phyloP scores from a whole-genome alignment of 2,888 invertebrate genomes.

The Nephrocerus scutellatus region DNA sequence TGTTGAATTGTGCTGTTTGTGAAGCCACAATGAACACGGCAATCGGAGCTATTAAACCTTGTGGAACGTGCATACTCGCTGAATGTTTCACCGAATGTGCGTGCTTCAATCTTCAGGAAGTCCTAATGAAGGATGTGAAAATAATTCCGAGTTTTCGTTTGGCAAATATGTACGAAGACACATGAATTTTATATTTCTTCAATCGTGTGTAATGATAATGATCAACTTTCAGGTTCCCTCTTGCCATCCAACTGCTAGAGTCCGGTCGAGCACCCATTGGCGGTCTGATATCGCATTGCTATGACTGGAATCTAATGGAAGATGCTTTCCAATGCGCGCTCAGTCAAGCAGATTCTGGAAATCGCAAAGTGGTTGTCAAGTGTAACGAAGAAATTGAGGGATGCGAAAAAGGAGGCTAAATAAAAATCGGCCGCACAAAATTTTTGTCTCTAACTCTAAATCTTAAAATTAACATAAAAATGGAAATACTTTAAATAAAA shows the following conservation, averaged over 20 bases:
- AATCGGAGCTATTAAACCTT: slow-evolving; percentile 33
- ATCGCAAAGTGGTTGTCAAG: slow-evolving; percentile 33
- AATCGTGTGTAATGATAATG: not conserved
- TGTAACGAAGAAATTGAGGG: slow-evolving; percentile 24
- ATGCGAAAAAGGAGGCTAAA: no score
- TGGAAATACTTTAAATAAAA: no score
- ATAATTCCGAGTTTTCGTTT: slow-evolving; percentile 37
- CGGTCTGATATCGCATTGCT: slow-evolving; percentile 27
- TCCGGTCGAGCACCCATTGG: slow-evolving; percentile 29
- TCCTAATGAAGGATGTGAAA: slow-evolving; percentile 38
- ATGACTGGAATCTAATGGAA: slow-evolving; percentile 25
- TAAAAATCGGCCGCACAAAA: no score
- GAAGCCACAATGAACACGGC: slow-evolving; percentile 36
- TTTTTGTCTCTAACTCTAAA: no score
- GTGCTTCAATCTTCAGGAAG: slow-evolving; percentile 35
- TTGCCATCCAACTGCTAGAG: slow-evolving; percentile 33
- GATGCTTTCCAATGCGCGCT: slow-evolving; percentile 32
- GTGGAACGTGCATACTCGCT: slow-evolving; percentile 33
- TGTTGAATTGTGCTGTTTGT: slow-evolving; percentile 35
- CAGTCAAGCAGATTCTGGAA: slow-evolving; percentile 32
- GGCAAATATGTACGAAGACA: slow-evolving; percentile 33
- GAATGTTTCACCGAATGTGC: slow-evolving; percentile 38
- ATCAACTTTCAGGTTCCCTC: slow-evolving; percentile 30
- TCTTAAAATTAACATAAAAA: no score
- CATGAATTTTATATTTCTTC: not conserved